Base-by-base conservation (phyloP, 35 echinoderm and acorn worm genomes). In the Ophiothrix spiculata region DNA sequence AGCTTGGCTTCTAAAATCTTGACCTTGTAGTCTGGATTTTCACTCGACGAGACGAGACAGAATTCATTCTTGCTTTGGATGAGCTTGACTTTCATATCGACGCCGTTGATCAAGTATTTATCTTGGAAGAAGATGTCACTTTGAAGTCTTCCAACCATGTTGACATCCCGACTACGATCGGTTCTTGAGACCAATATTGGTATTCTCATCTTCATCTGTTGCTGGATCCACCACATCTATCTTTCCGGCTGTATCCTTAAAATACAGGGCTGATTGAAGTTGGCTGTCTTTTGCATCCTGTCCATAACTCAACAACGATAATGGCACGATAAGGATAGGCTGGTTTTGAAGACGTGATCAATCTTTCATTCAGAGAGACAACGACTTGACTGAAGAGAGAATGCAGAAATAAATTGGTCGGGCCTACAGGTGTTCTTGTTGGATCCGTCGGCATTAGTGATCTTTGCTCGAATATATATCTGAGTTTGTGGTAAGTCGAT, bases 81-180 rank as follows among this genome's bases (percentile, higher is more conserved):
- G 1, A 91, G 75, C 42, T 91, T 91, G 13, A 91, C 15, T 39
- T 86, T 85, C 38, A 91, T 0, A 40, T 80, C 79, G 0, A 91
- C 89, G 21, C 83, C 90, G 34, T 84, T 93, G 0, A 93, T 39
- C 64, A 93, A 38, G 34, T 88, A 77, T 40, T 74, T 77, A 33
- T 87, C 73, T 63, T 88, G 86, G 74, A 93, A 92, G 79, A 89
- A 89, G 42, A 93, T 93, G 74, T 93, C 86, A 38, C 91, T 89
- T 73, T 93, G 91, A 84, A 93, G 83, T 25, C 80, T 73, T 28
- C 91, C 91, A 19, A 93, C 0, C 86, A 93, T 40, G 75, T 93
- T 81, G 23, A 93, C 91, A 35, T 40, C 45, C 21, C 56, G 54
- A 37, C 75, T 85, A 25, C 80, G 3, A 0, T 39, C 91, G 0